Conservation (phyloP, 2,888 invertebrate genomes). For the Plebejus argus region DNA sequence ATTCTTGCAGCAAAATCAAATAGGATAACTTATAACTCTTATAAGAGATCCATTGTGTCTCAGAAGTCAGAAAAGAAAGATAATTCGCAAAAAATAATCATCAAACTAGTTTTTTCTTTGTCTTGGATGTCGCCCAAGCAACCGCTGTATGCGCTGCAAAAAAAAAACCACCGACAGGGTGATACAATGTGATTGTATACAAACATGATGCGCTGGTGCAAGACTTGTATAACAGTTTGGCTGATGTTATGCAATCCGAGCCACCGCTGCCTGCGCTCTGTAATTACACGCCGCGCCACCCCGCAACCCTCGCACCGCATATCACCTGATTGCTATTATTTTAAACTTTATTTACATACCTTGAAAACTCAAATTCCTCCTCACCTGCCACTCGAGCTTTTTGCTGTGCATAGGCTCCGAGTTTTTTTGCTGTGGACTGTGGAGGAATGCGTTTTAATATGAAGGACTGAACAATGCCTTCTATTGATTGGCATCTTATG, state of each 20-base stretch:
- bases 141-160: not conserved
- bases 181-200: conserved; percentile 55
- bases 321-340: conserved; percentile 39
- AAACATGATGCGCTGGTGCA: conserved; percentile 57
- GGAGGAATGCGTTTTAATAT: conserved; percentile 24
- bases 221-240: conserved; percentile 51
- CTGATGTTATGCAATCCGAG: conserved; percentile 67
- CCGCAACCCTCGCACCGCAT: conserved; percentile 43
- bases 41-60: no score
- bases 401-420: not conserved
- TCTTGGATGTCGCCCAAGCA: not conserved
- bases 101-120: not conserved
- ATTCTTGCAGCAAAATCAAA: no score
- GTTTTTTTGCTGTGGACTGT: conserved; percentile 24
- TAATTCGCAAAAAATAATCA: not conserved
- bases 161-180: conserved; percentile 26
- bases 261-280: conserved; percentile 51
- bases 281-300: conserved; percentile 62
- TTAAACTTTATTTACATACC: conserved; percentile 23
- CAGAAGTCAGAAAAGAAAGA: not conserved
- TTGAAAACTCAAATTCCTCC: conserved; percentile 7
- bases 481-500: conserved; percentile 15
- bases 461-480: conserved; percentile 10
- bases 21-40: no score
- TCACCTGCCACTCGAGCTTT: conserved; percentile 23